phyloP scores from a whole-genome alignment of 2,113 vertebrate species.

The Tetraodon nigroviridis region DNA sequence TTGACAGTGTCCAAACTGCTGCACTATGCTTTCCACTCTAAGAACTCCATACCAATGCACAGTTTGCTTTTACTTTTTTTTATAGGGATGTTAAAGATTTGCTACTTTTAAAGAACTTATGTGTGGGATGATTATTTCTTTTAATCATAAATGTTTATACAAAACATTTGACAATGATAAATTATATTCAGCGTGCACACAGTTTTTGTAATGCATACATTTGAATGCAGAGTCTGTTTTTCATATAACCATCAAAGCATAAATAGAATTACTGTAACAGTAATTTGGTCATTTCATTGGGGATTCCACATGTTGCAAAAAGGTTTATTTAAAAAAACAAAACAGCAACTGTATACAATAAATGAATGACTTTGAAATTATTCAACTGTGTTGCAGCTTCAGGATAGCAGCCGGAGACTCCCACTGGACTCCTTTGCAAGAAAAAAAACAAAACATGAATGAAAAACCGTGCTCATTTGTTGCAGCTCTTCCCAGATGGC shows the following conservation, averaged over 20 bases:
- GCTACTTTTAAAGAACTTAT: too few relatives aligned
- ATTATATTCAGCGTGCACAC: neutral
- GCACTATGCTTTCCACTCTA: neutral
- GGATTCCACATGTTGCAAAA: neutral
- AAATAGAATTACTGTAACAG: slow-evolving; percentile 2
- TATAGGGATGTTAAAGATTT: too few relatives aligned
- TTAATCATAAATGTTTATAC: neutral
- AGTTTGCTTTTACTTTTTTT: too few relatives aligned
- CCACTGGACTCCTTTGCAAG: slow-evolving; percentile 38
- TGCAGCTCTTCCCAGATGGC: slow-evolving; percentile 44
- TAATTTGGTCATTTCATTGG: slow-evolving; percentile 15
- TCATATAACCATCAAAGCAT: neutral
- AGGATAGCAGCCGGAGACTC: slow-evolving; percentile 31
- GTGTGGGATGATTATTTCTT: neutral
- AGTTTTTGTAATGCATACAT: neutral
- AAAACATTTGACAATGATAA: neutral
- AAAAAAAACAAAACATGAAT: slow-evolving; percentile 41
- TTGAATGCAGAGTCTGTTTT: neutral
- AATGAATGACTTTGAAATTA: slow-evolving; percentile 26
- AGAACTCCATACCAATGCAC: too few relatives aligned
- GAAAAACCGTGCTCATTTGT: slow-evolving; percentile 30
- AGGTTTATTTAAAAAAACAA: slow-evolving; percentile 10
- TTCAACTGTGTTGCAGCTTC: slow-evolving; percentile 22
- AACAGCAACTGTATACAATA: slow-evolving; percentile 14
- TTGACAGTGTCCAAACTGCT: slow-evolving; percentile 39